phyloP scores from a whole-genome alignment of 2,797 vertebrate species.

The Sarcoramphus papa region DNA sequence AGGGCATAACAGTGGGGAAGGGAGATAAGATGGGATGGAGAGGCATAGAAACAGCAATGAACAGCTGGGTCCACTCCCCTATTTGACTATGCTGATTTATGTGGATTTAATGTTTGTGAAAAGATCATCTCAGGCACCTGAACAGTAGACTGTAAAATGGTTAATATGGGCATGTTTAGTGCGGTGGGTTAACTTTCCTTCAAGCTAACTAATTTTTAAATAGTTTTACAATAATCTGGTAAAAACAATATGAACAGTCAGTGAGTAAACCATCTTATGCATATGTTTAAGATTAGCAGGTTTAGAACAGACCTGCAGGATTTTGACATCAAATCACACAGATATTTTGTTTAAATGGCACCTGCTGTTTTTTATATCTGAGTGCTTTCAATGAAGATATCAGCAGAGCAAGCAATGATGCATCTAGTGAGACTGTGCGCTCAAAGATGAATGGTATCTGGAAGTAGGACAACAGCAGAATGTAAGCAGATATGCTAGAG shows the following conservation, averaged over 20 bases:
- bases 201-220: neutral
- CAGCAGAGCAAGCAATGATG: neutral
- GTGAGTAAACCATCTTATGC: neutral
- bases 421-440: neutral
- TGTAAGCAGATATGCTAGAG: constrained; percentile 58
- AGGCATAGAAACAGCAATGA: neutral
- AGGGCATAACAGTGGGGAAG: neutral
- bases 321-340: neutral
- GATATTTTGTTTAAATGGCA: neutral
- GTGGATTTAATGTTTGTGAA: neutral
- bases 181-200: neutral
- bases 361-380: neutral
- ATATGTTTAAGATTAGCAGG: neutral
- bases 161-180: neutral
- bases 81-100: neutral
- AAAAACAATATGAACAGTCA: neutral
- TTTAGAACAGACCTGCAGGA: neutral
- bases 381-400: neutral
- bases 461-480: constrained; percentile 54
- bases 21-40: neutral
- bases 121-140: neutral
- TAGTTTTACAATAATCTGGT: neutral
- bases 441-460: constrained; percentile 39
- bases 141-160: neutral
- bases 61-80: neutral